phyloP scores from a whole-genome alignment of 2,888 invertebrate genomes.

The Caenorhabditis uteleia region DNA sequence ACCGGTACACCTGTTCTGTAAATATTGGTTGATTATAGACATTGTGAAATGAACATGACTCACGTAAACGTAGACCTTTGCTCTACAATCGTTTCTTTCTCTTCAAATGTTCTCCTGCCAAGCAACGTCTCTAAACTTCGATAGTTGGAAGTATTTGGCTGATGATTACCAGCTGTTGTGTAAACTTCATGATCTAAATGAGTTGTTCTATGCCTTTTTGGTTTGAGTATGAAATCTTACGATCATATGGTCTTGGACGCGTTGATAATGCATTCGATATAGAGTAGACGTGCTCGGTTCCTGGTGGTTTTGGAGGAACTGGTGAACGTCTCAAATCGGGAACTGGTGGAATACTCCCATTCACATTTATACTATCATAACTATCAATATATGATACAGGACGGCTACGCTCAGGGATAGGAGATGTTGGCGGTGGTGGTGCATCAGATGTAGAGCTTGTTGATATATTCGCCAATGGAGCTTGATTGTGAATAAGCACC shows the following conservation, averaged over 20 bases:
- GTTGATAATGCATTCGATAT: no score
- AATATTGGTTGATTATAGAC: not conserved
- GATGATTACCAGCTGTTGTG: constrained; percentile 12
- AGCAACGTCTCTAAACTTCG: constrained; percentile 41
- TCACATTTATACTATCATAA: not conserved
- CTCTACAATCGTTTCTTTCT: constrained; percentile 46
- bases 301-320: constrained; percentile 31
- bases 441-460: constrained; percentile 12
- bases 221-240: no score
- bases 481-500: constrained; percentile 2
- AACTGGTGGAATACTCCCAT: constrained; percentile 13
- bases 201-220: constrained; percentile 50
- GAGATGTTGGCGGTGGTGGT: constrained; percentile 64
- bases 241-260: no score
- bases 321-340: constrained; percentile 36
- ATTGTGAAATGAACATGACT: not conserved
- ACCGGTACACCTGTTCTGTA: constrained; percentile 22
- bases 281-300: constrained; percentile 30
- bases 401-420: constrained; percentile 53
- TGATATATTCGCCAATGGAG: constrained; percentile 3
- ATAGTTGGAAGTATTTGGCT: constrained; percentile 24
- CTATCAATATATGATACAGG: constrained; percentile 28
- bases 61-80: constrained; percentile 29
- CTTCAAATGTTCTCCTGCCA: constrained; percentile 40
- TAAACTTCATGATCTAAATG: constrained; percentile 5